A percentile compares a stretch with the other conserved stretches of the same genome.
These are phyloP conservation scores for Phalera bucephala DNA, from an alignment of 2,888 invertebrate species.

Conservation along the genomic window DNA sequence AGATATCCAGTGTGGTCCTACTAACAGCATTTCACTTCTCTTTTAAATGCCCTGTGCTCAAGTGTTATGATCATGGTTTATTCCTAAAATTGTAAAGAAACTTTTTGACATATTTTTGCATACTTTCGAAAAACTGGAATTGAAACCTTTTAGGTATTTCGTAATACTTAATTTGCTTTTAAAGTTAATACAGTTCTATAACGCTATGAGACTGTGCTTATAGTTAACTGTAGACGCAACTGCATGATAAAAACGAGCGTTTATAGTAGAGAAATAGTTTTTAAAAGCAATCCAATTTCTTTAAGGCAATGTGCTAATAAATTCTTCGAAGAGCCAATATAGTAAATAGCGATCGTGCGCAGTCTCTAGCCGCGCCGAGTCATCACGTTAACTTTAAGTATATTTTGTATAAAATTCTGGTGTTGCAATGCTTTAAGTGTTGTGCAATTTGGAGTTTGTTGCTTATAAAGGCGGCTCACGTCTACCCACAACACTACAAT, in stretches of 20 bases:
- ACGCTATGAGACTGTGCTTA: slow-evolving; percentile 18
- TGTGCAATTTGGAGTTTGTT: slow-evolving; percentile 50
- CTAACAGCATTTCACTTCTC: slow-evolving; percentile 29
- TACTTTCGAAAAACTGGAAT: slow-evolving; percentile 10
- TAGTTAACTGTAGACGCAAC: no score
- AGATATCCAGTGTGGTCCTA: slow-evolving; percentile 45
- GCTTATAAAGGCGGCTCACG: slow-evolving; percentile 35
- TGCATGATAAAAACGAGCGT: no score
- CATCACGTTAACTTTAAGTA: slow-evolving; percentile 33
- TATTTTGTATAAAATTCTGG: slow-evolving; percentile 48
- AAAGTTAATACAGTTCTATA: slow-evolving; percentile 9
- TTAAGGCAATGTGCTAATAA: no score
- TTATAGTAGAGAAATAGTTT: slow-evolving; percentile 9
- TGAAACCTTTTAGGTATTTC: no score
- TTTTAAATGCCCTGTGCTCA: slow-evolving; percentile 26
- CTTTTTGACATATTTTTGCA: background rate
- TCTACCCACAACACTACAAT: slow-evolving; percentile 31
- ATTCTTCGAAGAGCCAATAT: slow-evolving; percentile 6
- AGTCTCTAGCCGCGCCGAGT: slow-evolving; percentile 28
- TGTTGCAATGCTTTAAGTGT: slow-evolving; percentile 62
- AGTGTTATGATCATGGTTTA: slow-evolving; percentile 7
- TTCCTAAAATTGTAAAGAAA: slow-evolving; percentile 12
- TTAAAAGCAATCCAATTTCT: no score
- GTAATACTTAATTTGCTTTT: slow-evolving; percentile 12
- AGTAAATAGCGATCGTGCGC: slow-evolving; percentile 26